These are phyloP conservation scores for Dinocampus coccinellae DNA, from an alignment of 2,888 invertebrate species.

Conservation along the genomic window DNA sequence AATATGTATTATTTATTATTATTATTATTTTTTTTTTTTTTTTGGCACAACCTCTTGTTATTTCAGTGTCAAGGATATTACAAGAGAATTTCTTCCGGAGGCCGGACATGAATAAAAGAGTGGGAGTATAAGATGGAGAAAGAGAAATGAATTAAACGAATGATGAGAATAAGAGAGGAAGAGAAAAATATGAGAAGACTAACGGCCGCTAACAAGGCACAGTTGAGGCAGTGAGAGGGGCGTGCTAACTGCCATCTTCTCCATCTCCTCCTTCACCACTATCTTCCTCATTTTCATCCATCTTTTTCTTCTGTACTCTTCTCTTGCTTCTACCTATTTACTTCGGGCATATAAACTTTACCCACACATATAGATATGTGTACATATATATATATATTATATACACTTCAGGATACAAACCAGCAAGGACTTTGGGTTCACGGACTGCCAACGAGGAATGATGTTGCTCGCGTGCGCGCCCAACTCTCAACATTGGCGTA, in stretches of 20 bases:
- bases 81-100: conserved; percentile 25
- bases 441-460: conserved; percentile 47
- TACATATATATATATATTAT: neutral
- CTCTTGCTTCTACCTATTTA: conserved; percentile 34
- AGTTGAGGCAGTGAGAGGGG: conserved; percentile 37
- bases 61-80: conserved; percentile 30
- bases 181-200: conserved; percentile 41
- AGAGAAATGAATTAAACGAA: neutral
- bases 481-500: conserved; percentile 45
- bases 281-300: too few species aligned
- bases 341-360: conserved; percentile 40
- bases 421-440: conserved; percentile 47
- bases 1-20: neutral
- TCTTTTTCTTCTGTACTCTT: conserved; percentile 14
- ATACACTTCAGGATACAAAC: conserved; percentile 48
- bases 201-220: conserved; percentile 58
- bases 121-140: neutral
- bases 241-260: conserved; percentile 45
- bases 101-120: conserved; percentile 3
- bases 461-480: conserved; percentile 31
- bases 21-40: neutral
- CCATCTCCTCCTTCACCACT: conserved; percentile 29
- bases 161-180: neutral
- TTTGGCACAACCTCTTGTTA: neutral
- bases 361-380: neutral